A percentile compares a stretch with the other conserved stretches of the same genome.
These are phyloP conservation scores for Noctua comes DNA, from an alignment of 2,888 invertebrate species.

Conservation along the genomic window DNA sequence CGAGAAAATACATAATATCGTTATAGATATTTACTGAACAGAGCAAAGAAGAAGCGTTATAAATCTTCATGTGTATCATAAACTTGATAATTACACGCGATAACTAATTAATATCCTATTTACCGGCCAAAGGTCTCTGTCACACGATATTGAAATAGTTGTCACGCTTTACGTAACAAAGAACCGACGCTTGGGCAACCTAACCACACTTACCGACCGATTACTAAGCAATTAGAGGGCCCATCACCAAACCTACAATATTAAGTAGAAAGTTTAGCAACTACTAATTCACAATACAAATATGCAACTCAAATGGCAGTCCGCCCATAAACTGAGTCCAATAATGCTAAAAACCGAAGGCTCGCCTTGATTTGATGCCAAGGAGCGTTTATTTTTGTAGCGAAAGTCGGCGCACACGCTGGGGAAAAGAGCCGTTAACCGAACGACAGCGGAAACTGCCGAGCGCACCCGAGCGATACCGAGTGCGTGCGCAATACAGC, in stretches of 20 bases:
- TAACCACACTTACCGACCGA: conserved; percentile 37
- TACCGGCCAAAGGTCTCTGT: conserved; percentile 45
- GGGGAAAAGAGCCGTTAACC: conserved; percentile 88
- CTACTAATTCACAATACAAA: conserved; percentile 56
- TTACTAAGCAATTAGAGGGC: conserved; percentile 57
- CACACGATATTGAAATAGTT: conserved; percentile 52
- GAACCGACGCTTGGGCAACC: conserved; percentile 33
- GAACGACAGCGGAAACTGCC: conserved; percentile 82
- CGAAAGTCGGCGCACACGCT: conserved; percentile 83
- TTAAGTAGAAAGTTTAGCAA: conserved; percentile 60
- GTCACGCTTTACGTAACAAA: conserved; percentile 53
- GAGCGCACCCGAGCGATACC: conserved; percentile 78
- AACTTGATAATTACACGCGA: conserved; percentile 30
- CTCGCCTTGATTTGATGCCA: conserved; percentile 89
- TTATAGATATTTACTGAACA: not conserved
- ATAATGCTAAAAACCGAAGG: conserved; percentile 86
- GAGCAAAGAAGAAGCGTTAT: not conserved
- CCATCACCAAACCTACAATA: conserved; percentile 39
- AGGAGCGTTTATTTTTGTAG: conserved; percentile 89
- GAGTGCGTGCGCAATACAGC: conserved; percentile 75
- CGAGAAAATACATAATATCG: not conserved
- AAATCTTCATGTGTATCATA: conserved; percentile 11
- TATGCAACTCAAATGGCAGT: conserved; percentile 63
- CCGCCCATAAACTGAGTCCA: conserved; percentile 84
- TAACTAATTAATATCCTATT: conserved; percentile 47